A percentile compares a stretch with the other conserved stretches of the same genome.
Evolutionary conservation across 1,140 invertebrate species (phyloP).

Genomic region (Papilio aristodemus): DNA sequence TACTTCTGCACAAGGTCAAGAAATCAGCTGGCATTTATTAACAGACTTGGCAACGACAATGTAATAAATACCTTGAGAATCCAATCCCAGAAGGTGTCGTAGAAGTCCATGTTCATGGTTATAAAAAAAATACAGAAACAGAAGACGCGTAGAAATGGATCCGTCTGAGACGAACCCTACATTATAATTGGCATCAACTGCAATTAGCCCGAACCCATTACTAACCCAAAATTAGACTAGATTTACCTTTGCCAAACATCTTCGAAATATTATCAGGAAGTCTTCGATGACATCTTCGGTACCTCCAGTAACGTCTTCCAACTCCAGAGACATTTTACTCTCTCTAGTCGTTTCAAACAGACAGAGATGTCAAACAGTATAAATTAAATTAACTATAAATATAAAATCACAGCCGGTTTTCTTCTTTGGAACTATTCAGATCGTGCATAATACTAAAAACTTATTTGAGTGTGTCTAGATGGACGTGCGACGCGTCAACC

Average conservation of each 20-base stretch:
- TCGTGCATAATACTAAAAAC: conserved; percentile 58
- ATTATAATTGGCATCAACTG: conserved; percentile 38
- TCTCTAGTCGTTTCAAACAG: conserved; percentile 56
- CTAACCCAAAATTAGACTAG: conserved; percentile 67
- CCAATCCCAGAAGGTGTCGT: conserved; percentile 60
- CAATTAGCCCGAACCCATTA: conserved; percentile 35
- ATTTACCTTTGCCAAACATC: conserved; percentile 82
- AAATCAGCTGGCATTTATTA: neutral
- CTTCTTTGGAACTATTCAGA: conserved; percentile 75
- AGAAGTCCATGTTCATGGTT: conserved; percentile 57
- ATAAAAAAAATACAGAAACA: conserved; percentile 19
- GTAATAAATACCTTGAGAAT: conserved; percentile 58
- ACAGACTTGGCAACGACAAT: conserved; percentile 29
- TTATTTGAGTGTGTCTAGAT: conserved; percentile 56
- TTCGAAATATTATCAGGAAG: conserved; percentile 81
- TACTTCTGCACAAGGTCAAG: conserved; percentile 4
- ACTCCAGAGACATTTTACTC: conserved; percentile 74
- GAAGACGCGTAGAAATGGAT: conserved; percentile 33
- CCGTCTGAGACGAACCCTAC: conserved; percentile 35
- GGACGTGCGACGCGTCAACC: conserved; percentile 48
- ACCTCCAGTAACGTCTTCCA: conserved; percentile 70
- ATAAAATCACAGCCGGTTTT: conserved; percentile 68
- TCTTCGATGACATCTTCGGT: conserved; percentile 84
- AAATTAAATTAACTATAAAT: conserved; percentile 56
- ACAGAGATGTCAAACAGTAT: conserved; percentile 55